phyloP scores from a whole-genome alignment of 2,113 vertebrate species.

The Orthonyx spaldingii region DNA sequence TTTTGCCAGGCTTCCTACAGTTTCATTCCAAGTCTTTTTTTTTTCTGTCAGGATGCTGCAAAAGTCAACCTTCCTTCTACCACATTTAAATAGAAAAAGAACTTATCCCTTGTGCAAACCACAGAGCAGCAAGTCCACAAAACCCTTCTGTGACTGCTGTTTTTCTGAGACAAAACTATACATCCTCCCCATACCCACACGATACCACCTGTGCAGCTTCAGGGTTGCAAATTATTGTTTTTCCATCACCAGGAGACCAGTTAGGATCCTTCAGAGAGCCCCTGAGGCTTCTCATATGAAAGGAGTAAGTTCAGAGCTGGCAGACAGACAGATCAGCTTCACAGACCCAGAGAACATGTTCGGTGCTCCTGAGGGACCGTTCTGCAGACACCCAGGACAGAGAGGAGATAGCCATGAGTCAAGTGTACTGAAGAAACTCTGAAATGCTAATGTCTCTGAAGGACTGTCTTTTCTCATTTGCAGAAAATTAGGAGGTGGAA shows the following conservation, averaged over 20 bases:
- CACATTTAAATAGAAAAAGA: neutral
- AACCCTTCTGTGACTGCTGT: neutral
- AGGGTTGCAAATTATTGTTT: neutral
- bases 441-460: neutral
- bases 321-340: neutral
- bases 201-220: neutral
- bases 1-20: neutral
- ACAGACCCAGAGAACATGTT: neutral
- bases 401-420: neutral
- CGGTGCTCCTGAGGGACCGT: neutral
- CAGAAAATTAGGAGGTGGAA: neutral
- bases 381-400: neutral
- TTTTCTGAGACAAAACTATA: neutral
- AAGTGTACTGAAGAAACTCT: neutral
- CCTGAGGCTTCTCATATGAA: neutral
- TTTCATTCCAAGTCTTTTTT: neutral
- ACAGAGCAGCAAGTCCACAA: neutral
- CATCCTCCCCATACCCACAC: neutral
- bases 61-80: neutral
- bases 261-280: neutral
- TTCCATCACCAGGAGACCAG: neutral
- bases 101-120: neutral
- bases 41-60: neutral
- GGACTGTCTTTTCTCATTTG: neutral
- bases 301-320: neutral